Conservation (phyloP, 2,888 invertebrate species). For the Rhagonycha fulva region DNA sequence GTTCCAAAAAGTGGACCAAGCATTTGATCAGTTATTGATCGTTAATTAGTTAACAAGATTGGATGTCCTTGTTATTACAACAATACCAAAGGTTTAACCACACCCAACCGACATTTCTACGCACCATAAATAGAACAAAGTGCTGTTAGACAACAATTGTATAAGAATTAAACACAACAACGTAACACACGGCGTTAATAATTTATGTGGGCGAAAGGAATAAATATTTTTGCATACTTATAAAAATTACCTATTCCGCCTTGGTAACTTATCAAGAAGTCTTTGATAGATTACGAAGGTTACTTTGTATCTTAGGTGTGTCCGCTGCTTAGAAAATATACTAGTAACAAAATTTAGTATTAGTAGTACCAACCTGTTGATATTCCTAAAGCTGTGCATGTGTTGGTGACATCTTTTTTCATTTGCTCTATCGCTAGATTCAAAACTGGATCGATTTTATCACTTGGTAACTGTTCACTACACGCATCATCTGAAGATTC, state of each 20-base stretch:
- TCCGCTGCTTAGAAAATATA: not conserved
- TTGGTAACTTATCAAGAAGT: constrained; percentile 26
- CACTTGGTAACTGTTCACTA: constrained; percentile 65
- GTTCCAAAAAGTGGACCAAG: not conserved
- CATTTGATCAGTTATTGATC: not conserved
- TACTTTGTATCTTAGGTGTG: constrained; percentile 23
- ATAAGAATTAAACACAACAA: constrained; percentile 12
- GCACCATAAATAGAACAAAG: constrained; percentile 9
- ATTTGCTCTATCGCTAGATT: constrained; percentile 86
- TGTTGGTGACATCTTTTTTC: constrained; percentile 82
- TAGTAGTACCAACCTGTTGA: constrained; percentile 75
- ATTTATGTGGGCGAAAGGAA: constrained; percentile 31
- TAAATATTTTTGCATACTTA: constrained; percentile 28
- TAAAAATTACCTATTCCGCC: constrained; percentile 31
- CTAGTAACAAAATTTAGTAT: not conserved
- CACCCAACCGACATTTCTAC: constrained; percentile 16
- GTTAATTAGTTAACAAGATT: constrained; percentile 10
- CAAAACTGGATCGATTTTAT: constrained; percentile 81
- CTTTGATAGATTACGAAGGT: constrained; percentile 20
- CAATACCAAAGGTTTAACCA: constrained; percentile 14
- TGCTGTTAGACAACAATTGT: constrained; percentile 16
- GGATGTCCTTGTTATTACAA: constrained; percentile 18
- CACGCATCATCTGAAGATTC: constrained; percentile 63
- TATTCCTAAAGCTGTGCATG: constrained; percentile 83
- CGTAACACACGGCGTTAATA: constrained; percentile 31